Evolutionary conservation across 2,888 invertebrate genomes (phyloP), one percentile per base, ranked within the genome.

Genomic region (Adelognathus sp.): DNA sequence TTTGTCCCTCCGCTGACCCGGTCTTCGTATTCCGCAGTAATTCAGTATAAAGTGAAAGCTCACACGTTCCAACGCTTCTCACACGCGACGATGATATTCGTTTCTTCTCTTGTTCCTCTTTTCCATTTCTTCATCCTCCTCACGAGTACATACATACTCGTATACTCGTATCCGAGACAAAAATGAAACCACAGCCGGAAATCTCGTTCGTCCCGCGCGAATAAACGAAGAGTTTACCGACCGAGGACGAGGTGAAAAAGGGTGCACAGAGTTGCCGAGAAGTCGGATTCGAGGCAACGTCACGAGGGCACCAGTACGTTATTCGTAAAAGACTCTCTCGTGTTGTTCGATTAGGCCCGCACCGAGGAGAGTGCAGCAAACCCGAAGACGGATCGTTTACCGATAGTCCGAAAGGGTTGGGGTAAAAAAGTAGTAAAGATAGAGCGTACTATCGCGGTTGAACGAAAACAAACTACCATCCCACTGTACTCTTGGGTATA

Each of bases 311-410:
- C 33, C 58, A 14, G 56, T 36, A 41, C 21, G n/a, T 36, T 58
- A 39, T 73, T 78, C 69, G 69, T 41, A 50, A 69, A 64, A 64
- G 77, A 69, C 69, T 69, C 52, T n/a, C n/a, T 14, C 50, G 50
- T 29, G 60, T 31, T 18, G 54, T 31, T 58, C 66, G 63, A 60
- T 21, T 69, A 46, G 60, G 60, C 64, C 33, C 41, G 24, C 72
- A n/a, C 69, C 44, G 67, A 39, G 50, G 61, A 71, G 72, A 56
- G 72, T 76, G 63, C 71, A 29, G 52, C 14, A 74, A 66, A 60
- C 72, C 66, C 79, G 80, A 87, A 88, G 87, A 88, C 84, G 83
- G 82, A 88, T 86, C 86, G 85, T 83, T 87, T 85, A 85, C 86
- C 87, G 86, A 87, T 87, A 87, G 85, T 66, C 76, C 74, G 73